A percentile compares a stretch with the other conserved stretches of the same genome.
Evolutionary conservation across 2,888 invertebrate species (phyloP).

Genomic region (Bellardia bayeri): DNA sequence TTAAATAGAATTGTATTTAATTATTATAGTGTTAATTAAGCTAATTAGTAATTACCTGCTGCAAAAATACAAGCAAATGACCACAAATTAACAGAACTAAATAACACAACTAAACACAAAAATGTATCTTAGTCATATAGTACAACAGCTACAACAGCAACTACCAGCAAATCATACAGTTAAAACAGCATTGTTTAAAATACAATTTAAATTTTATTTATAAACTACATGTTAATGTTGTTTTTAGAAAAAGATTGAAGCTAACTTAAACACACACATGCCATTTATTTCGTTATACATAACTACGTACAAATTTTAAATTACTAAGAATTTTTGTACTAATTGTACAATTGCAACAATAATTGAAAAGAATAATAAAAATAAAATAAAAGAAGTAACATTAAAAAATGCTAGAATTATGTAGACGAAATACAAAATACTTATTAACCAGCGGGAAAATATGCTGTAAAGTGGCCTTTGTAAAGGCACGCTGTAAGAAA

Average conservation of each 20-base stretch:
- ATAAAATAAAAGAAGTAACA: slow-evolving; percentile 21
- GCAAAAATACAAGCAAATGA: slow-evolving; percentile 53
- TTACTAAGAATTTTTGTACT: slow-evolving; percentile 36
- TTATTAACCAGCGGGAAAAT: too few relatives aligned
- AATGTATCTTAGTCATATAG: slow-evolving; percentile 35
- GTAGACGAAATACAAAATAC: neutral
- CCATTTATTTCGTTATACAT: too few relatives aligned
- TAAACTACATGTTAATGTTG: slow-evolving; percentile 62
- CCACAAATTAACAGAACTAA: slow-evolving; percentile 62
- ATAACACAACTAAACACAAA: slow-evolving; percentile 25
- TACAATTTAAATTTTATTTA: slow-evolving; percentile 69
- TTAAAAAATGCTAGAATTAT: neutral
- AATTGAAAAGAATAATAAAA: neutral
- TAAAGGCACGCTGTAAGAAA: too few relatives aligned
- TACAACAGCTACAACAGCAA: too few relatives aligned
- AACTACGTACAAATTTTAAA: slow-evolving; percentile 12
- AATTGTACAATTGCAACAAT: slow-evolving; percentile 31
- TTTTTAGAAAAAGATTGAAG: neutral
- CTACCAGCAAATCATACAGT: neutral
- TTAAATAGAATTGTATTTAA: slow-evolving; percentile 59
- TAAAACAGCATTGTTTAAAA: slow-evolving; percentile 49
- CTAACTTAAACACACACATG: neutral
- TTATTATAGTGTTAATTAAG: slow-evolving; percentile 66
- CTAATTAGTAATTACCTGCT: slow-evolving; percentile 65
- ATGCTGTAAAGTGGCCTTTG: too few relatives aligned